Conservation (phyloP, 64 coral and sea anemone genomes). For the Pocillopora damicornis region DNA sequence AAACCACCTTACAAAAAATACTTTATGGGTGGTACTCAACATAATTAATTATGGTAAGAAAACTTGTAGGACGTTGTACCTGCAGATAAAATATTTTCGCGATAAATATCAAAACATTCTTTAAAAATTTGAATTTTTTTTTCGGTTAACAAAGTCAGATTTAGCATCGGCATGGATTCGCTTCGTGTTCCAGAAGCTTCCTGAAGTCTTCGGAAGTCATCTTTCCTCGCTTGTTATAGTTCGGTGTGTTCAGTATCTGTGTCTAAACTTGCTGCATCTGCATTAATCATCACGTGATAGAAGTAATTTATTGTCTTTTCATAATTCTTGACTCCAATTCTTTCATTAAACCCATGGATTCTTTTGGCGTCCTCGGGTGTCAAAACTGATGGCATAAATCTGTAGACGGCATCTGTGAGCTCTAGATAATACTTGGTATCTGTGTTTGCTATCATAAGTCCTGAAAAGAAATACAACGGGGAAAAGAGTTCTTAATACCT, state of each 20-base stretch:
- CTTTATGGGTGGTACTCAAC: too few relatives aligned
- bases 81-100: too few relatives aligned
- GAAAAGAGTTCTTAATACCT: neutral
- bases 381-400: constrained; percentile 78
- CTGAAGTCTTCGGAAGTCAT: neutral
- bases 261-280: constrained; percentile 16
- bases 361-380: constrained; percentile 49
- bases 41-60: too few relatives aligned
- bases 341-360: constrained; percentile 87
- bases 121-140: too few relatives aligned
- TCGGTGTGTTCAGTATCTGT: neutral
- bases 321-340: constrained; percentile 82
- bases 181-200: too few relatives aligned
- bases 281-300: constrained; percentile 85
- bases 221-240: neutral
- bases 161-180: too few relatives aligned
- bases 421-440: constrained; percentile 77
- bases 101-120: too few relatives aligned
- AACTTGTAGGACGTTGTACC: too few relatives aligned
- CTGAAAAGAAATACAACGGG: neutral
- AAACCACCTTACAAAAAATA: too few relatives aligned
- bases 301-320: constrained; percentile 92
- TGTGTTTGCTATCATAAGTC: constrained; percentile 69
- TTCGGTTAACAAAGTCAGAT: too few relatives aligned
- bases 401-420: constrained; percentile 68